Conservation (phyloP, 2,113 vertebrate genomes). For the Chiloscyllium plagiosum region DNA sequence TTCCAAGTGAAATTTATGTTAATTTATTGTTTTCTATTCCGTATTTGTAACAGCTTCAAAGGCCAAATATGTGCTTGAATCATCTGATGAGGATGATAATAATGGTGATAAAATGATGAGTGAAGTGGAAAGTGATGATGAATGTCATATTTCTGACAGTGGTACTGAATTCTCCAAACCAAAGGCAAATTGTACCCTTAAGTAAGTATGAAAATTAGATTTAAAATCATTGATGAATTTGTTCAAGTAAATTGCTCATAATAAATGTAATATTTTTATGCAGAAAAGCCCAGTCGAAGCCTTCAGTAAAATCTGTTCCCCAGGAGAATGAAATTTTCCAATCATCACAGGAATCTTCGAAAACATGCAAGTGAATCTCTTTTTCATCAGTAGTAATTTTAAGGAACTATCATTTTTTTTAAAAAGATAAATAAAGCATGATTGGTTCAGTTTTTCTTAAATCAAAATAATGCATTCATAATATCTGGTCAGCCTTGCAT, state of each 20-base stretch:
- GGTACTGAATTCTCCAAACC: slow-evolving; percentile 38
- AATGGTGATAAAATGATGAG: not conserved
- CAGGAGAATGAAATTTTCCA: not conserved
- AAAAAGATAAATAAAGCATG: not conserved
- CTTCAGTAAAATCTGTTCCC: not conserved
- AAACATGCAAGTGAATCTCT: not conserved
- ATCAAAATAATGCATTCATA: not conserved
- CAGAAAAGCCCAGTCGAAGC: not conserved
- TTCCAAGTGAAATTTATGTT: not conserved
- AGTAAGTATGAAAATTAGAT: slow-evolving; percentile 48
- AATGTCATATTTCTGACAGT: slow-evolving; percentile 42
- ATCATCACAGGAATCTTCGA: not conserved
- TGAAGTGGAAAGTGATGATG: slow-evolving; percentile 37
- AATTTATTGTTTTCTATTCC: not conserved
- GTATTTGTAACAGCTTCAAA: not conserved
- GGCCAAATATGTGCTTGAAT: not conserved
- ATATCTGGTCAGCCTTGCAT: no score
- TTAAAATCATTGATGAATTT: not conserved
- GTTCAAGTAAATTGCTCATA: not conserved
- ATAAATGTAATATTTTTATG: not conserved
- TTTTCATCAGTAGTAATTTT: not conserved
- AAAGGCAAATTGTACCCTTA: slow-evolving; percentile 47
- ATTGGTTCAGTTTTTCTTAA: not conserved
- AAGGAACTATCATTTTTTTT: not conserved
- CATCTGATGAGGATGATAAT: not conserved